A percentile compares a stretch with the other conserved stretches of the same genome.
Evolutionary conservation across 2,113 vertebrate species (phyloP).

Genomic region (Typhlomys cinereus): DNA sequence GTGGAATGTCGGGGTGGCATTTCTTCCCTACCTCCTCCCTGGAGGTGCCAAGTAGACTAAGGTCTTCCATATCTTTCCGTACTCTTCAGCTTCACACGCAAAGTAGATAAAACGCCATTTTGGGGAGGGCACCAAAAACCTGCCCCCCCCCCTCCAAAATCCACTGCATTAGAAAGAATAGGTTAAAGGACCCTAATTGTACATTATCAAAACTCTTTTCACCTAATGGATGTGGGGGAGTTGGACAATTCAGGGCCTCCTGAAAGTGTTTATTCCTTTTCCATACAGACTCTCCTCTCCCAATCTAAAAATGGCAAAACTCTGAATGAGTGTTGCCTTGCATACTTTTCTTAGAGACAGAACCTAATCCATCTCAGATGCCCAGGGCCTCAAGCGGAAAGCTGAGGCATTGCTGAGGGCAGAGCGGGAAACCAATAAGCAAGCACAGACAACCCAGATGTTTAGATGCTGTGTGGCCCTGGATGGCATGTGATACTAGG

Average conservation of each 20-base stretch:
- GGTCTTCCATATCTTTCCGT: background rate
- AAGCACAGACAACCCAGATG: background rate
- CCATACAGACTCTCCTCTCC: background rate
- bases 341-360: background rate
- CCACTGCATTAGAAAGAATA: background rate
- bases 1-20: too few relatives aligned
- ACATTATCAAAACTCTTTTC: background rate
- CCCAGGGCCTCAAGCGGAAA: background rate
- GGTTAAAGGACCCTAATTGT: background rate
- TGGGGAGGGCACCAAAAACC: background rate
- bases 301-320: background rate
- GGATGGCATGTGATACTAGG: slow-evolving; percentile 27
- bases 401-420: background rate
- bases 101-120: background rate
- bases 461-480: too few relatives aligned
- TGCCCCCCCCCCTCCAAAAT: background rate
- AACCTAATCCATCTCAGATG: slow-evolving; percentile 2
- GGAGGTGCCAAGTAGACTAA: background rate
- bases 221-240: background rate
- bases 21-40: background rate
- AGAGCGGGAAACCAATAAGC: background rate
- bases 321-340: background rate
- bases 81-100: background rate
- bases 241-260: background rate
- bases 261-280: background rate